A percentile compares a stretch with the other conserved stretches of the same genome.
phyloP scores from a whole-genome alignment of 2,113 vertebrate genomes.

The Syngnathoides biaculeatus region DNA sequence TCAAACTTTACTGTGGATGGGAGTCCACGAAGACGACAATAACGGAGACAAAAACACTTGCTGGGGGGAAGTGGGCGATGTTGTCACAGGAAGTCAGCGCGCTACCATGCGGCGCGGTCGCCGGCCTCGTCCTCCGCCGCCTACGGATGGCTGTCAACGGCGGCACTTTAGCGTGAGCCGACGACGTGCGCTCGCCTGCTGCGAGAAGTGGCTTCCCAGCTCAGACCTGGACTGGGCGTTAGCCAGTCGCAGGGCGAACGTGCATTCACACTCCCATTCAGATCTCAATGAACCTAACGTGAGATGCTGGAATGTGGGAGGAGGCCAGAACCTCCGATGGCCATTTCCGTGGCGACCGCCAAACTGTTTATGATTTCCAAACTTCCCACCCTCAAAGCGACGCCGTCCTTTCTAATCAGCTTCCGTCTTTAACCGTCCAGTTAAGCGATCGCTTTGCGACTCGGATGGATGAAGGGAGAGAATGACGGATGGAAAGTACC shows the following conservation, averaged over 20 bases:
- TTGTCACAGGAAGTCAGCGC: slow-evolving; percentile 22
- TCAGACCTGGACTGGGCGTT: too few species aligned
- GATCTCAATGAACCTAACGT: too few species aligned
- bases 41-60: neutral
- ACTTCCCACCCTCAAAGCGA: slow-evolving; percentile 44
- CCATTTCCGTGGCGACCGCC: slow-evolving; percentile 26
- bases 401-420: slow-evolving; percentile 42
- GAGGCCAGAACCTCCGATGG: neutral
- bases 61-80: neutral
- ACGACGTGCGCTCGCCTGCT: neutral
- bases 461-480: neutral
- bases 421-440: slow-evolving; percentile 20
- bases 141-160: slow-evolving; percentile 68
- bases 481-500: slow-evolving; percentile 67
- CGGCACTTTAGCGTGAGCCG: slow-evolving; percentile 44
- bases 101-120: slow-evolving; percentile 64
- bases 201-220: neutral
- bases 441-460: neutral
- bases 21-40: neutral
- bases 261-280: too few species aligned
- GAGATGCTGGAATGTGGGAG: neutral
- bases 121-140: slow-evolving; percentile 53
- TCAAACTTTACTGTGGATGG: too few species aligned
- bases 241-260: too few species aligned
- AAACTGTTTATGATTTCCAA: slow-evolving; percentile 19